Evolutionary conservation across 2,888 invertebrate species (phyloP).

Genomic region (Panopea generosa): DNA sequence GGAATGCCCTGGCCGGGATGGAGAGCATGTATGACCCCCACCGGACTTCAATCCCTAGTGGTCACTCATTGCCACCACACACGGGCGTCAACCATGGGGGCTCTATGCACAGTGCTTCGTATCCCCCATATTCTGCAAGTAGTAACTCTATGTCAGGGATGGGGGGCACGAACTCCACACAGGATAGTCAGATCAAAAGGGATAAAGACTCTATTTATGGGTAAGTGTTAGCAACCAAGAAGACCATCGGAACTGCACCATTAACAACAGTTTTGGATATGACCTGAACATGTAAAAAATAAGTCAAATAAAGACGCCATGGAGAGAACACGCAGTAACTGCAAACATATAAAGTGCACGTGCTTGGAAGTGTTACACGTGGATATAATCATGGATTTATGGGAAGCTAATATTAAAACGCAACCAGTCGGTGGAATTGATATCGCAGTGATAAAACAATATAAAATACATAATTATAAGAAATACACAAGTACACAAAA

Average conservation of each 20-base stretch:
- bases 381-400: too few species aligned
- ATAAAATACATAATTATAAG: too few species aligned
- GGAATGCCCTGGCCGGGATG: conserved; percentile 71
- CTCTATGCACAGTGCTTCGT: conserved; percentile 71
- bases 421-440: too few species aligned
- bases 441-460: too few species aligned
- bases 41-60: conserved; percentile 68
- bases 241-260: conserved; percentile 24
- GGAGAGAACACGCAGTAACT: too few species aligned
- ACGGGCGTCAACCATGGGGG: conserved; percentile 72
- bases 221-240: conserved; percentile 91
- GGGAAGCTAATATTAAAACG: too few species aligned
- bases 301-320: too few species aligned
- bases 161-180: conserved; percentile 71
- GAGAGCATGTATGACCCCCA: conserved; percentile 79
- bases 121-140: conserved; percentile 76
- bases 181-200: conserved; percentile 88
- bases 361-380: too few species aligned
- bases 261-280: conserved; percentile 1
- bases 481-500: too few species aligned
- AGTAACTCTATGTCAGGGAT: conserved; percentile 70
- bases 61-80: conserved; percentile 72
- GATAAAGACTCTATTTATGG: conserved; percentile 99
- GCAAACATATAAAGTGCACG: too few species aligned
- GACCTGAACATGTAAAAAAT: too few species aligned